A percentile compares a stretch with the other conserved stretches of the same genome.
Evolutionary conservation across 2,113 vertebrate species (phyloP).

Genomic region (Anguilla japonica): DNA sequence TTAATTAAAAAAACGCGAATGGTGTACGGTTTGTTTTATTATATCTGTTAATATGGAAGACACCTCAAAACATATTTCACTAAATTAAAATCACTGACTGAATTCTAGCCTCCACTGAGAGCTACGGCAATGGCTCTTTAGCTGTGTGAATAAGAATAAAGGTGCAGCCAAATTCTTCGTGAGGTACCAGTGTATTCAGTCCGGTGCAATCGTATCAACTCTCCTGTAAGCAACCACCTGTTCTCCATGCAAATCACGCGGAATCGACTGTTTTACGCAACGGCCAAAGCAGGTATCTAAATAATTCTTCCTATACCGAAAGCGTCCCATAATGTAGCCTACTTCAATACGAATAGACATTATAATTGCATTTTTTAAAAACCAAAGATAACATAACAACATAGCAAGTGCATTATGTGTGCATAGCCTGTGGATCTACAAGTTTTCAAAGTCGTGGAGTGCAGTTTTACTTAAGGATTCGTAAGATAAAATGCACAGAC

Average conservation of each 20-base stretch:
- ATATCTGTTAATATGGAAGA: too few species aligned
- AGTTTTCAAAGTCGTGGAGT: not conserved
- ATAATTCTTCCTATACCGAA: not conserved
- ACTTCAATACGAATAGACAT: too few species aligned
- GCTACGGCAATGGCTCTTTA: not conserved
- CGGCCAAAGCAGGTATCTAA: not conserved
- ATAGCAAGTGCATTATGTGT: too few species aligned
- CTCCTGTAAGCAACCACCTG: conserved; percentile 4
- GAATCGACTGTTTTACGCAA: not conserved
- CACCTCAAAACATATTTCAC: too few species aligned
- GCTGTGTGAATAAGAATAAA: not conserved
- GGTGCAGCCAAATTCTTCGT: not conserved
- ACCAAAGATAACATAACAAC: not conserved
- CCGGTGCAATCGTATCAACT: not conserved
- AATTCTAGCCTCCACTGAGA: not conserved
- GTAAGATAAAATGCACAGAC: not conserved
- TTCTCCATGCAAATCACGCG: conserved; percentile 6
- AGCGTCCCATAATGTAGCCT: too few species aligned
- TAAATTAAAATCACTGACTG: too few species aligned
- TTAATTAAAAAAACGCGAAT: too few species aligned
- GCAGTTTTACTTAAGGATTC: not conserved
- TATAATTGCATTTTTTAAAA: not conserved
- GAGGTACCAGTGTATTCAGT: not conserved
- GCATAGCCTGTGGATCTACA: not conserved
- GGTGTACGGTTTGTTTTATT: too few species aligned